A percentile compares a stretch with the other conserved stretches of the same genome.
Conservation (phyloP, 2,888 invertebrate genomes). For the Tiphia femorata region DNA sequence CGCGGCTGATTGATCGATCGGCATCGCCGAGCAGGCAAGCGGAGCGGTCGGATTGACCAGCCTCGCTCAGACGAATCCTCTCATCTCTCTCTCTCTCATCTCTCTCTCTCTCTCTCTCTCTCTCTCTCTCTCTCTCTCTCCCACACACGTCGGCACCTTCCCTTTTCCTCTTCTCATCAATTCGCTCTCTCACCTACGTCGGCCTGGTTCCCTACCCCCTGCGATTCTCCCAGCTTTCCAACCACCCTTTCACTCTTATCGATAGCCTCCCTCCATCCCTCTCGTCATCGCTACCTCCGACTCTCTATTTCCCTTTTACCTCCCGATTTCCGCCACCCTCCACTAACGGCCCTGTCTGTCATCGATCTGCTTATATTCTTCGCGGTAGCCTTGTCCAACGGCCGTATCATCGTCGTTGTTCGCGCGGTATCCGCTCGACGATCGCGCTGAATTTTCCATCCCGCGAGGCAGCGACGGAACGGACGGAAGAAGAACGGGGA, state of each 20-base stretch:
- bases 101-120: background rate
- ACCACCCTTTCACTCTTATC: background rate
- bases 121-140: background rate
- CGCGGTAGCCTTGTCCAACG: no score
- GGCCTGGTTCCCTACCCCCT: background rate
- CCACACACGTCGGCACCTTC: background rate
- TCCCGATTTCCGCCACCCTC: constrained; percentile 6
- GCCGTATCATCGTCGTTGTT: no score
- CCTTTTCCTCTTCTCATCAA: background rate
- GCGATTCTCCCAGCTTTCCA: background rate
- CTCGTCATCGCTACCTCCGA: background rate
- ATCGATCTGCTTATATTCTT: constrained; percentile 2
- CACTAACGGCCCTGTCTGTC: background rate
- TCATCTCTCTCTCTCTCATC: background rate
- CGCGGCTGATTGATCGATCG: constrained; percentile 20
- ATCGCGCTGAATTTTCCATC: no score
- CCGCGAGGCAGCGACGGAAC: no score
- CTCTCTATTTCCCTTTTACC: background rate
- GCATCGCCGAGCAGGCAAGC: constrained; percentile 5
- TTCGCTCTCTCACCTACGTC: background rate
- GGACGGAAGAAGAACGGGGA: no score
- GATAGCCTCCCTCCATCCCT: background rate
- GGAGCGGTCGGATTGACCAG: constrained; percentile 1
- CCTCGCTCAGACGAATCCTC: background rate
- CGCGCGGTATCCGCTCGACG: no score